Evolutionary conservation across 1,140 invertebrate genomes (phyloP), one percentile per base, ranked within the genome.

Genomic region (Cherax quadricarinatus): DNA sequence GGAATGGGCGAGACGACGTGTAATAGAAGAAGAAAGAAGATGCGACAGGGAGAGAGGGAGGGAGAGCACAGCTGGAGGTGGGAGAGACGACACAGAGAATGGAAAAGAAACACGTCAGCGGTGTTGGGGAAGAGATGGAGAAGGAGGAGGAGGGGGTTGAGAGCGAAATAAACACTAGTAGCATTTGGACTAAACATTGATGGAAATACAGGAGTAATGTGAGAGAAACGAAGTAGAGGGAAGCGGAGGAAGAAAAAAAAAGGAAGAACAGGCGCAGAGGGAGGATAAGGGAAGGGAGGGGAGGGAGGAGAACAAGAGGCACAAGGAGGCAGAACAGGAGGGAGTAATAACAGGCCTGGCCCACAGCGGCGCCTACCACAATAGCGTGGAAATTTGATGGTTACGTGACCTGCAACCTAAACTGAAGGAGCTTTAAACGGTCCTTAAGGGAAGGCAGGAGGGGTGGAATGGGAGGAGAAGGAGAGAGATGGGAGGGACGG

Each of bases 341-440:
- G 7, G 6, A 75, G 10, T 79, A 88, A 88, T 88, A 79, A 88
- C 78, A 79, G 86, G 73, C 16, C 53, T 70, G 53, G 78, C 73
- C 73, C 51, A 79, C 75, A 88, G 86, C 48, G 86, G 86, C 86
- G 86, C 86, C 86, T 88, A 30, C 75, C 7, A 88, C 86, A 88
- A 88, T 88, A 88, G 73, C 51, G 57, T 41, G 86, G 86, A 88
- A 88, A 88, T 88, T 88, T 88, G 75, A 75, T 12, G 70, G 49
- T 24, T 80, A 88, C 86, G 75, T 53, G 86, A 88, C 86, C 75
- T 88, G 86, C 51, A 88, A 24, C 70, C 53, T 14, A 41, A 80
- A 80, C 48, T 60, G 16, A 53, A 57, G 73, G 51, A 53, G 70
- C 24, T 81, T 53, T 6, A n/a, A 16, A 81, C 53, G 41, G 41